phyloP scores from a whole-genome alignment of 1,140 invertebrate species.

The Carposina sasakii region DNA sequence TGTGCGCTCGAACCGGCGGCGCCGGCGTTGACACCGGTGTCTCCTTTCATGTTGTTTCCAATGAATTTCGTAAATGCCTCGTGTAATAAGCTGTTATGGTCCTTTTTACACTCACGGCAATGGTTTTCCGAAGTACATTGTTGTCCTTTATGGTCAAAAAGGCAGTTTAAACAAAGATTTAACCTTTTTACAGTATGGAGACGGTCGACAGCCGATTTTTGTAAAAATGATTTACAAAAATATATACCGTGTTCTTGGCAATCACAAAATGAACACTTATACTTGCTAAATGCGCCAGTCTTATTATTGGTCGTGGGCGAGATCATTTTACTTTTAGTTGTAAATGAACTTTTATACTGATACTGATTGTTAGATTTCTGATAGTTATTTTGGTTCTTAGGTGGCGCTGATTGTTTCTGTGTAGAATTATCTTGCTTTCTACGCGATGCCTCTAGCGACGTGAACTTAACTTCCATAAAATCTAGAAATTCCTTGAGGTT shows the following conservation, averaged over 20 bases:
- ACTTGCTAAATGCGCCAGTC: background rate
- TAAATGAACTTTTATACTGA: background rate
- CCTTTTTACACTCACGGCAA: conserved; percentile 18
- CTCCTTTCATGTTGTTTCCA: too few species aligned
- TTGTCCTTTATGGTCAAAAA: conserved; percentile 14
- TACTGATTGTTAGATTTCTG: background rate
- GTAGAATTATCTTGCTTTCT: conserved; percentile 2
- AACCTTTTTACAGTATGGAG: conserved; percentile 1
- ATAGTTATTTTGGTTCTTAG: background rate
- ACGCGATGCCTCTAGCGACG: conserved; percentile 5
- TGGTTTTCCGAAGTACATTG: conserved; percentile 20
- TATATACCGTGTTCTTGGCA: conserved; percentile 4
- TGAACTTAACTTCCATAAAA: conserved; percentile 18
- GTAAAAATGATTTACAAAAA: background rate
- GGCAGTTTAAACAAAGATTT: conserved; percentile 19
- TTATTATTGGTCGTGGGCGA: background rate
- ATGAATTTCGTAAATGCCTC: too few species aligned
- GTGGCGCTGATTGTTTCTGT: background rate
- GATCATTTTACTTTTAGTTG: background rate
- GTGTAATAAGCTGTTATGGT: conserved; percentile 23
- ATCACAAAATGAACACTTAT: background rate
- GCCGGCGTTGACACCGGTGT: too few species aligned
- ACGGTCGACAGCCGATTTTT: background rate
- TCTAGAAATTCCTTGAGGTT: conserved; percentile 10
- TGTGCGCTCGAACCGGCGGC: background rate